Base-by-base conservation (phyloP, 1,140 invertebrate species). In the Rhizoglyphus robini region DNA sequence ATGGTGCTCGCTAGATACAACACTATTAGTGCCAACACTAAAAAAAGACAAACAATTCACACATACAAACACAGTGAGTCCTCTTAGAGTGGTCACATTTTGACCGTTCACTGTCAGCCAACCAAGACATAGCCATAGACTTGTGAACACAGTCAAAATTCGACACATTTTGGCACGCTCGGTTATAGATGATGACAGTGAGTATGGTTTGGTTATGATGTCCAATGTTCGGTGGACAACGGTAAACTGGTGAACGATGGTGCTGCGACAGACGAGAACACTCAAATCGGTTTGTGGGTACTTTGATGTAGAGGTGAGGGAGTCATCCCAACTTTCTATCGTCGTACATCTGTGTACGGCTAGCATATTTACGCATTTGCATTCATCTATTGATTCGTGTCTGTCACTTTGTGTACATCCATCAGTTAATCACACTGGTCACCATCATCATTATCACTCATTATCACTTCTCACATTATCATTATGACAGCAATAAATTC, bases 341-440 rank as follows among this genome's bases (percentile, higher is more conserved):
- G n/a, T n/a, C n/a, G n/a, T n/a, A n/a, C n/a, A n/a, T n/a, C n/a
- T n/a, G n/a, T n/a, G n/a, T n/a, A n/a, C n/a, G n/a, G n/a, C n/a
- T n/a, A n/a, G n/a, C n/a, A n/a, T n/a, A n/a, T n/a, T n/a, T n/a
- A n/a, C n/a, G n/a, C n/a, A n/a, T n/a, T n/a, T n/a, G n/a, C n/a
- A n/a, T n/a, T n/a, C n/a, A n/a, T n/a, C n/a, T n/a, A n/a, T n/a
- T n/a, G n/a, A n/a, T n/a, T n/a, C n/a, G n/a, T n/a, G n/a, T n/a
- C n/a, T n/a, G n/a, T n/a, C n/a, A n/a, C n/a, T n/a, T 51, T 51
- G 48, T 11, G 29, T 60, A 60, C 18, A 60, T 60, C 58, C 58
- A 60, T n/a, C 36, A 2, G 29, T 60, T 34, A n/a, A 34, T 15
- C 27, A n/a, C n/a, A n/a, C n/a, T n/a, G n/a, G n/a, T n/a, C n/a